Conservation (phyloP, 2,888 invertebrate genomes). For the Chloroclysta siterata region DNA sequence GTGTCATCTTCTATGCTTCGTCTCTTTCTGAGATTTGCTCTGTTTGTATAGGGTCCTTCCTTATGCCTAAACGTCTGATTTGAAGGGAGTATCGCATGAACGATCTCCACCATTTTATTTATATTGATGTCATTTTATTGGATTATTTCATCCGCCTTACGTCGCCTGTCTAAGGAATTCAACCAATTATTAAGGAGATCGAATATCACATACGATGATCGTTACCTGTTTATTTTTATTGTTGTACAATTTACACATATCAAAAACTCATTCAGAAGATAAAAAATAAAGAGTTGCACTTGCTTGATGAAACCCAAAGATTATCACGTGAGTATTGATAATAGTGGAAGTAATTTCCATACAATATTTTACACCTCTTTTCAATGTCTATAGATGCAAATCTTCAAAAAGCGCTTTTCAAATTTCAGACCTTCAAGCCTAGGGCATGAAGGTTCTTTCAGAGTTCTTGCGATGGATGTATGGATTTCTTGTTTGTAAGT, state of each 20-base stretch:
- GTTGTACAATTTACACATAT: background rate
- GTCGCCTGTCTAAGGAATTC: constrained; percentile 42
- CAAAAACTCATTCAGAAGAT: background rate
- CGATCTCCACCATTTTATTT: constrained; percentile 79
- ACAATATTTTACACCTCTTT: no score
- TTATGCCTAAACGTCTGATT: constrained; percentile 55
- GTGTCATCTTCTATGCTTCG: constrained; percentile 47
- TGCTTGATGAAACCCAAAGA: background rate
- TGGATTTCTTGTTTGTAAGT: no score
- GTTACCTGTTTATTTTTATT: constrained; percentile 22
- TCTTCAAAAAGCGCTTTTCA: no score
- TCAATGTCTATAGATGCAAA: no score
- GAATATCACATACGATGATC: constrained; percentile 47
- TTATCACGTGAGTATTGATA: background rate
- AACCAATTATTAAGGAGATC: constrained; percentile 24
- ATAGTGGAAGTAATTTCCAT: no score
- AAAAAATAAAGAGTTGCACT: background rate
- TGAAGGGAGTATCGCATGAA: constrained; percentile 71
- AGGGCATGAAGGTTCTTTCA: no score
- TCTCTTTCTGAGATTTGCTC: constrained; percentile 61
- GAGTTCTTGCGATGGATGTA: no score
- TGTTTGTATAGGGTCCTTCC: constrained; percentile 55
- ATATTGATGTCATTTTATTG: constrained; percentile 71
- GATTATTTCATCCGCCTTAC: constrained; percentile 52
- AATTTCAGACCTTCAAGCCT: no score